Conservation (phyloP, 2,113 vertebrate genomes). For the Dermatemys mawii region DNA sequence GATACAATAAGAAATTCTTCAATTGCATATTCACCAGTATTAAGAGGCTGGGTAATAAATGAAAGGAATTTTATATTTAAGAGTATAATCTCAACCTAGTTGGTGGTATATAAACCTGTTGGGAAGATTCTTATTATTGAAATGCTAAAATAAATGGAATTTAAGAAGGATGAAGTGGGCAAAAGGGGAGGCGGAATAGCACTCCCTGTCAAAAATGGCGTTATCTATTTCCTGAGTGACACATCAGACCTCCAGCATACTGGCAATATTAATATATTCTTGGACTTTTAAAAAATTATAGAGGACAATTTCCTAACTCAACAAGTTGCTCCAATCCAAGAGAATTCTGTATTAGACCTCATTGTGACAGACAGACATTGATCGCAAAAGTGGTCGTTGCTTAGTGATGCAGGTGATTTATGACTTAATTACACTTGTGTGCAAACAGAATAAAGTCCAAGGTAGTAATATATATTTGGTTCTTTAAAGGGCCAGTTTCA, state of each 20-base stretch:
- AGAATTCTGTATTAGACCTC: neutral
- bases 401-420: neutral
- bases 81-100: neutral
- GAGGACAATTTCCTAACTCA: neutral
- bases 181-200: neutral
- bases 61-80: neutral
- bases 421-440: neutral
- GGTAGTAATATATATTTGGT: neutral
- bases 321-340: neutral
- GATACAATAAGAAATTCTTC: neutral
- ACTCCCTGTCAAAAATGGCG: neutral
- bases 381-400: neutral
- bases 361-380: neutral
- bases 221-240: neutral
- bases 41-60: neutral
- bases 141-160: neutral
- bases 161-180: neutral
- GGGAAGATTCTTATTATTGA: neutral
- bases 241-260: neutral
- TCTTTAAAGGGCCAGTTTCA: neutral
- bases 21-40: neutral
- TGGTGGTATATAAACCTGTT: neutral
- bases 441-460: neutral
- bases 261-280: neutral
- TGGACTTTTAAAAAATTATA: neutral